These are phyloP conservation scores for Varecia variegata DNA, from an alignment of 2,797 vertebrate genomes.

Conservation along the genomic window DNA sequence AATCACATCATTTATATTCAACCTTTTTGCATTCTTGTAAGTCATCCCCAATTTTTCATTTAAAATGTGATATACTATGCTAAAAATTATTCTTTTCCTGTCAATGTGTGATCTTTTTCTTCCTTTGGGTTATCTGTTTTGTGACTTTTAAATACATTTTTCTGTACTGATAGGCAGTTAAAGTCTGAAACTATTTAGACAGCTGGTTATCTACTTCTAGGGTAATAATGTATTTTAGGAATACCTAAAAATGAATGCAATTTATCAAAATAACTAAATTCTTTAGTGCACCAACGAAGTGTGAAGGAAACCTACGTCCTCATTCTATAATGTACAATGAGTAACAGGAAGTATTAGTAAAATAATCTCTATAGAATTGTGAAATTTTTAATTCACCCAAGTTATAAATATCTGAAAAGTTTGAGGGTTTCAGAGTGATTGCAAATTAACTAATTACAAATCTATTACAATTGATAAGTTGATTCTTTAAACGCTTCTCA, in stretches of 20 bases:
- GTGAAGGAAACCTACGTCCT: background rate
- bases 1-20: background rate
- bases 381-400: background rate
- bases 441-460: background rate
- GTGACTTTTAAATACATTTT: background rate
- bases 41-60: background rate
- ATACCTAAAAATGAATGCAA: background rate
- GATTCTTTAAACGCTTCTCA: background rate
- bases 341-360: background rate
- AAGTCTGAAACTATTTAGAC: background rate
- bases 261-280: background rate
- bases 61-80: background rate
- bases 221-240: background rate
- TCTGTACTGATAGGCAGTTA: background rate
- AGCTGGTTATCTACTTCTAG: background rate
- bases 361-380: background rate
- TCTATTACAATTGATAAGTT: background rate
- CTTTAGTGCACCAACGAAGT: background rate
- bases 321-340: background rate
- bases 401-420: background rate
- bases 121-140: background rate
- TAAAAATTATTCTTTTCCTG: background rate
- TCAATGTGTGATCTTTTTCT: background rate
- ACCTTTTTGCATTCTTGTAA: background rate
- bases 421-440: slow-evolving; percentile 8